A percentile compares a stretch with the other conserved stretches of the same genome.
Evolutionary conservation across 1,140 invertebrate genomes (phyloP).

Genomic region (Propsilocerus akamusi): DNA sequence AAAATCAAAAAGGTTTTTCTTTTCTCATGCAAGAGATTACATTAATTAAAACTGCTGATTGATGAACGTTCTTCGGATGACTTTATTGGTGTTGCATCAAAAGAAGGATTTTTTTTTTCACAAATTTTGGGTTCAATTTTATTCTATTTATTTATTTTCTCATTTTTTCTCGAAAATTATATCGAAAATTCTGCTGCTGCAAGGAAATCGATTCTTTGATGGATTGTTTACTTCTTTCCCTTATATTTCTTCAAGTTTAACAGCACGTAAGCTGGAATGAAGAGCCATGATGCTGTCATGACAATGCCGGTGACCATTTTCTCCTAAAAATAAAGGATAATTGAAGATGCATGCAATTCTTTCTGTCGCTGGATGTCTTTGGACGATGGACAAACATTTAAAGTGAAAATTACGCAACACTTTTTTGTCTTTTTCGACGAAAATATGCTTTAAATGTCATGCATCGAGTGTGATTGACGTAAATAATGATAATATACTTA

Average conservation of each 20-base stretch:
- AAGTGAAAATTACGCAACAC: neutral
- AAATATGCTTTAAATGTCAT: neutral
- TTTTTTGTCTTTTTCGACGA: neutral
- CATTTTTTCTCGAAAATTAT: too few species aligned
- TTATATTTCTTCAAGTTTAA: neutral
- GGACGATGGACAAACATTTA: neutral
- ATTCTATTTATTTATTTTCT: too few species aligned
- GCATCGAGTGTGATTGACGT: neutral
- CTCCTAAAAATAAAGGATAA: neutral
- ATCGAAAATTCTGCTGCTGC: too few species aligned
- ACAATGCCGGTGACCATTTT: neutral
- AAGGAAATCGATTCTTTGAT: too few species aligned
- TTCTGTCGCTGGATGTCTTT: neutral
- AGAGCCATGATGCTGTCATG: neutral
- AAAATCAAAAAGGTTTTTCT: too few species aligned
- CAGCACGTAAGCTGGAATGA: neutral
- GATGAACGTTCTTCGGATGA: too few species aligned
- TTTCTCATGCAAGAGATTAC: too few species aligned
- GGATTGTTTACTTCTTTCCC: neutral
- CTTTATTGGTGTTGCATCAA: too few species aligned
- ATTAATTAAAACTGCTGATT: too few species aligned
- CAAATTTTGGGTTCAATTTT: too few species aligned
- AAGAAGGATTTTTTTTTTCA: too few species aligned
- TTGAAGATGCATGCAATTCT: neutral
- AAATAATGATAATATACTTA: neutral